A percentile compares a stretch with the other conserved stretches of the same genome.
phyloP scores from a whole-genome alignment of 1,140 invertebrate genomes.

The Caenorhabditis latens region DNA sequence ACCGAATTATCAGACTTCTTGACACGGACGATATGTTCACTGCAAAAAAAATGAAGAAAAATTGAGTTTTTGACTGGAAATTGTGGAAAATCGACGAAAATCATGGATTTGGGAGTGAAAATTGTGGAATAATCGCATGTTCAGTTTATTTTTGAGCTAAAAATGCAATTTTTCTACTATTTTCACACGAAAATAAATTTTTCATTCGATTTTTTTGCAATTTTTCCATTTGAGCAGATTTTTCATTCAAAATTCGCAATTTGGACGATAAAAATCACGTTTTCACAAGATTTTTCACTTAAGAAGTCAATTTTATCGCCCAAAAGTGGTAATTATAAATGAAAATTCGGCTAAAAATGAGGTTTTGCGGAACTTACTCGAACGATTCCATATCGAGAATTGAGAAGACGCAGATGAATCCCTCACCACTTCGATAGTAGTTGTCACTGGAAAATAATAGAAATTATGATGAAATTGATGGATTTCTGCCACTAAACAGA shows the following conservation, averaged over 20 bases:
- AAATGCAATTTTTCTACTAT: no score
- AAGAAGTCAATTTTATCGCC: no score
- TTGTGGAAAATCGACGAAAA: neutral
- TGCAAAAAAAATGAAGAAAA: conserved; percentile 79
- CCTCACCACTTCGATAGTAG: conserved; percentile 98
- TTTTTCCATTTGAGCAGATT: no score
- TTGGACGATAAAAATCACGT: no score
- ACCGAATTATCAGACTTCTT: conserved; percentile 96
- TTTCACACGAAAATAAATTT: no score
- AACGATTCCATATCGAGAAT: conserved; percentile 99
- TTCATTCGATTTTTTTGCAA: no score
- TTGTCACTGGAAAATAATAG: conserved; percentile 86
- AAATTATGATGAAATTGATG: neutral
- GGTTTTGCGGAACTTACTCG: conserved; percentile 90
- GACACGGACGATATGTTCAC: conserved; percentile 97
- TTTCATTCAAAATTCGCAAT: no score
- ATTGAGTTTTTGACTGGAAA: neutral
- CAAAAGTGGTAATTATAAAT: no score
- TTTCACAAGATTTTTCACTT: no score
- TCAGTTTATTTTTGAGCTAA: neutral
- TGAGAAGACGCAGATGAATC: conserved; percentile 98
- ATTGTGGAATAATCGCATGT: neutral
- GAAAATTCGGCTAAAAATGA: no score
- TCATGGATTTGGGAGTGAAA: no score
- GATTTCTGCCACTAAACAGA: no score